Evolutionary conservation across 1,140 invertebrate genomes (phyloP), one percentile per base, ranked within the genome.

Genomic region (Apolygus lucorum): DNA sequence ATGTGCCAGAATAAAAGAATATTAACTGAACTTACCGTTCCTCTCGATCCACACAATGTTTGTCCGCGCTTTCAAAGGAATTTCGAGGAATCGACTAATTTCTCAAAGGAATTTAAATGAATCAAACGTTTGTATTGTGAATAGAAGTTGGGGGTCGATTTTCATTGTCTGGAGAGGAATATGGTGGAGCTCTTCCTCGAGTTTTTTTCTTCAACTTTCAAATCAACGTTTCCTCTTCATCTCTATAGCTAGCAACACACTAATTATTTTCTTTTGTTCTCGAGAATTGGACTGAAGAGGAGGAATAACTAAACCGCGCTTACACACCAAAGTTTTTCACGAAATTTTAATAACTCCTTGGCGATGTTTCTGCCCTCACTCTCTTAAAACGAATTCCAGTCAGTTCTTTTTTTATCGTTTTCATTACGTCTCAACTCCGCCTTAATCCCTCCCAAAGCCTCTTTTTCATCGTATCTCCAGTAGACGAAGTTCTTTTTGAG

Each of bases 181-280:
- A 17, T 59, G 54, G 4, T 59, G 54, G 8, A 11, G 13, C 54
- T 59, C 22, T 22, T 59, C 54, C 22, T 59, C 54, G 4, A 59
- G 8, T 59, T 59, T 59, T 59, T 42, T 42, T 42, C 17, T 59
- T 21, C 22, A 59, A 59, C 54, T 59, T 59, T 59, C 54, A 59
- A 59, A 59, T 59, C 54, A 59, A 59, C 54, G 54, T 59, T 59
- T 22, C 54, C 54, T 17, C 54, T 59, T 24, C 54, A 59, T 24
- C 54, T 21, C 11, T 8, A 4, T 24, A 11, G 8, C 54, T 59
- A 4, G 22, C 54, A 59, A 59, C 54, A 24, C 54, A 59, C 54
- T 59, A 59, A 59, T 59, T 59, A 59, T 59, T 59, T 59, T 59
- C 54, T 59, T 59, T 59, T 59, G 54, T 59, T 59, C 54, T 24